phyloP scores from a whole-genome alignment of 1,140 invertebrate species.

The Heliothis subflexa region DNA sequence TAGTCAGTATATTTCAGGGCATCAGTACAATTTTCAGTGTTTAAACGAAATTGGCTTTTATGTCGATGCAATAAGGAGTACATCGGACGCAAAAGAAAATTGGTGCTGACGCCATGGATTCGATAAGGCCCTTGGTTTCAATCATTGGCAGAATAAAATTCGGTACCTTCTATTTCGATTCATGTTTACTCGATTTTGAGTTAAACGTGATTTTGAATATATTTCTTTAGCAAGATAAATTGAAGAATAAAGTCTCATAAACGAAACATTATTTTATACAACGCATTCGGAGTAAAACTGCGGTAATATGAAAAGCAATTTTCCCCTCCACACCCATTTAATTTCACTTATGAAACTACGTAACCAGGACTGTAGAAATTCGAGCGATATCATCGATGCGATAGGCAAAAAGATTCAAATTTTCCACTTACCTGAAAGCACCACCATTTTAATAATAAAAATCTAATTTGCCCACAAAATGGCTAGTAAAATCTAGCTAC shows the following conservation, averaged over 20 bases:
- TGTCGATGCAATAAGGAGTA: constrained; percentile 33
- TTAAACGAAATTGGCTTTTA: constrained; percentile 45
- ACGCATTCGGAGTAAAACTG: not conserved
- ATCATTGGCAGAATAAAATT: constrained; percentile 67
- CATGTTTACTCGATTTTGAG: constrained; percentile 61
- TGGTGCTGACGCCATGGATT: constrained; percentile 48
- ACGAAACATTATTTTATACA: constrained; percentile 4
- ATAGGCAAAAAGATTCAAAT: constrained; percentile 19
- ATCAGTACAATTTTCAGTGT: not conserved
- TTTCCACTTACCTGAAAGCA: constrained; percentile 15
- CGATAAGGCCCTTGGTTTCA: constrained; percentile 67
- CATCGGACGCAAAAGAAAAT: constrained; percentile 11
- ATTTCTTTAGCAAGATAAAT: constrained; percentile 13
- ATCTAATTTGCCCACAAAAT: constrained; percentile 31
- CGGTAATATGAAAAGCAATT: not conserved
- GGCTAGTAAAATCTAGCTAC: constrained; percentile 14
- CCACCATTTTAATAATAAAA: constrained; percentile 37
- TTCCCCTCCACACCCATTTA: not conserved
- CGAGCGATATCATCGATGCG: not conserved
- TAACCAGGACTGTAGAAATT: not conserved
- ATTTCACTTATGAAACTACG: constrained; percentile 20
- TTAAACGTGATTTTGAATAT: constrained; percentile 63
- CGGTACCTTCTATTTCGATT: constrained; percentile 58
- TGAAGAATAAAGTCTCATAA: not conserved
- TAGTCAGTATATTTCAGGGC: constrained; percentile 8